Evolutionary conservation across 2,888 invertebrate species (phyloP), one percentile per base, ranked within the genome.

Genomic region (Pachydiplax longipennis): DNA sequence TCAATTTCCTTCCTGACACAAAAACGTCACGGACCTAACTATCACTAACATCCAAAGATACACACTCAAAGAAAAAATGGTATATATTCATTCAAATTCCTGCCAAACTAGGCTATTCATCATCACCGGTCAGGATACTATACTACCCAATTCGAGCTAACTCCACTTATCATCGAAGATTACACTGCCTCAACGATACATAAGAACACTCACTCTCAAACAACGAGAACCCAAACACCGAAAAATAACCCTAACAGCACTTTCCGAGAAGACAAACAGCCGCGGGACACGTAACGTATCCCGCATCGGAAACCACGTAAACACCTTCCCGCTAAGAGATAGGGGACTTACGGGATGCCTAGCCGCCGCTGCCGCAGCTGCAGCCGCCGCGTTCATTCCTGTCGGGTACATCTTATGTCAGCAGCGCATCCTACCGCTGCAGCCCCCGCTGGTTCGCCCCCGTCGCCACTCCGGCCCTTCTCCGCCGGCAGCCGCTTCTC

Each of bases 351-450:
- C 97, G 96, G 97, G 97, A 96, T 97, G 97, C 95, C 97, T 96
- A 92, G 97, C 97, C 95, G 97, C 97, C 94, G 97, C 97, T 94
- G 94, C 97, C 94, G 97, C 97, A 94, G 97, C 97, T 94, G 97
- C 97, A 94, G 97, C 97, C 94, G 97, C 97, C 94, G 97, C 97
- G 95, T 97, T 97, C 96, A 97, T 97, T 95, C 97, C 97, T 95
- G 96, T 97, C 92, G 97, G 97, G 96, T 97, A 97, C 97, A 97
- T 97, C 95, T 95, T 95, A 94, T 94, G 94, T 95, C 95, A 95
- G 92, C 93, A 94, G 94, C 92, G 91, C 92, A 93, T 93, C 91
- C 91, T 91, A 91, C 90, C 48, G 80, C 48, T 44, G 44, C 90
- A 80, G 35, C 90, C 15, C 48, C 90, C 80, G 35, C 53, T 61